phyloP scores from a whole-genome alignment of 2,797 vertebrate species.

The Girardinus metallicus region DNA sequence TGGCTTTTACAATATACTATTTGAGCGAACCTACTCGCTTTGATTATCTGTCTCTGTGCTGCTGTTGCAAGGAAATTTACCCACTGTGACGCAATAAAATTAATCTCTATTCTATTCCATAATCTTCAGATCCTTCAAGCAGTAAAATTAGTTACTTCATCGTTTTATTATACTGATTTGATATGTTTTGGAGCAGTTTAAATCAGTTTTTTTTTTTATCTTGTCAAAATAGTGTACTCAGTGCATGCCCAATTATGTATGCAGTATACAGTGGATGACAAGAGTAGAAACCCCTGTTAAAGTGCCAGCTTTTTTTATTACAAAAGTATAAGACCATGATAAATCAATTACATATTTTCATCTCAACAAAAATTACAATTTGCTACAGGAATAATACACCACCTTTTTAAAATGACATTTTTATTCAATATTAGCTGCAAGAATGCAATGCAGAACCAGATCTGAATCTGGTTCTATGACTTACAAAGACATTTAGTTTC shows the following conservation, averaged over 20 bases:
- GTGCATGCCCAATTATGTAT: too few species aligned
- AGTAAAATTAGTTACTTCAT: background rate
- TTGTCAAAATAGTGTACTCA: background rate
- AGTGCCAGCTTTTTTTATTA: background rate
- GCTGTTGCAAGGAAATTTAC: too few species aligned
- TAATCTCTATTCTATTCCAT: too few species aligned
- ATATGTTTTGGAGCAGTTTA: background rate
- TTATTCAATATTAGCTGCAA: background rate
- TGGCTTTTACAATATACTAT: too few species aligned
- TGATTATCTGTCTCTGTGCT: too few species aligned
- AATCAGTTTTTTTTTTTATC: background rate
- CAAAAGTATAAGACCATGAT: background rate
- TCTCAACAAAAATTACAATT: background rate
- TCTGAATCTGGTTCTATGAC: background rate
- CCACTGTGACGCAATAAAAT: too few species aligned
- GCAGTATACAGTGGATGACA: background rate
- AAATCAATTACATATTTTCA: background rate
- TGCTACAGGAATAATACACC: background rate
- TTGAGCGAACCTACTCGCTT: too few species aligned
- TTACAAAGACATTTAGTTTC: background rate
- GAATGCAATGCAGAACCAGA: background rate
- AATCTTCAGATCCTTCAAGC: background rate
- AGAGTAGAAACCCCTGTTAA: background rate
- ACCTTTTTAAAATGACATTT: background rate
- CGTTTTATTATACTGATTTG: background rate